Base-by-base conservation (phyloP, 2,113 vertebrate species). In the Thunnus thynnus region DNA sequence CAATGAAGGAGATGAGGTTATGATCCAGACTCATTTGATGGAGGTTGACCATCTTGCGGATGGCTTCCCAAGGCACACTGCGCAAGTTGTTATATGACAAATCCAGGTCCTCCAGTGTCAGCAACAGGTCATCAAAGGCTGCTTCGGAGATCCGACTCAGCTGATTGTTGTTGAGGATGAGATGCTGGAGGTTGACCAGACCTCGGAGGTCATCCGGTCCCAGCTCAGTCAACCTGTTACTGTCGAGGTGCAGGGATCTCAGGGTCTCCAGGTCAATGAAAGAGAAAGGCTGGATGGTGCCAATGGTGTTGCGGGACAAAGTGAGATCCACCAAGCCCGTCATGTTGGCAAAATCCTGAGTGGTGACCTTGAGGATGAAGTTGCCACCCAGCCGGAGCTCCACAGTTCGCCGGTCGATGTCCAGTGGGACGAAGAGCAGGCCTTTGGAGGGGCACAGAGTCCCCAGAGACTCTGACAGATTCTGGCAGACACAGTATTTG, bases 401-500 rank as follows among this genome's bases (percentile, higher is more conserved):
- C 81, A 99, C 98, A 11, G 98, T 99, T 81, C 97, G 93, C 78
- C 98, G 92, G 87, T 99, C 98, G 2, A 99, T 99, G 93, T 99
- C 97, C 10, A 92, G 87, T 0, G 98, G 98, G 57, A 99, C 98
- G 10, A 99, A 99, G 30, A 99, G 96, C 69, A 99, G 95, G 70
- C 98, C 98, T 92, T 99, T 99, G 66, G 97, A 97, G 46, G 98
- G 98, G 83, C 98, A 99, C 72, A 99, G 91, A 5, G 98, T 99
- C 25, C 98, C 98, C 81, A 99, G 92, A n/a, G 98, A 99, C 90
- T 99, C 98, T 41, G 98, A 99, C 64, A 99, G 94, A 93, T 99
- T 99, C 94, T 99, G 98, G 91, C 98, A 99, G 86, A 98, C 96
- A 65, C 98, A 99, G 54, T 99, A 99, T 95, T 99, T 99, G 87